Evolutionary conservation across 2,113 vertebrate species (phyloP), one percentile per base, ranked within the genome.

Genomic region (Montifringilla adamsi): DNA sequence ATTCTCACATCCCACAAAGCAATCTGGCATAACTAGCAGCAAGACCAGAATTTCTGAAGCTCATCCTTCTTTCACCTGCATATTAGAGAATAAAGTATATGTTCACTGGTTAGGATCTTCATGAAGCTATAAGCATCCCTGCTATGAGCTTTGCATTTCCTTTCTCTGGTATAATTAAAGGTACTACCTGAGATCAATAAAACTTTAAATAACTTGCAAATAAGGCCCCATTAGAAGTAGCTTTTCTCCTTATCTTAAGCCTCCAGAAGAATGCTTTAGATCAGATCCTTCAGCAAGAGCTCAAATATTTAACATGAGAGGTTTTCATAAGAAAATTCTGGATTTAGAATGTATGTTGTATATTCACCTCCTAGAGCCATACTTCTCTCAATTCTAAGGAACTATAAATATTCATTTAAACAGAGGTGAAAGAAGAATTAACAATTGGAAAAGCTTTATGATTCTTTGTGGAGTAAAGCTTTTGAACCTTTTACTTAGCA

Each of bases 1-100:
- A 76, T 92, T 97, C 93, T 95, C 96, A 97, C 96, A 95, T 97
- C 96, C 96, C 95, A 97, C 96, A 93, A 88, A 82, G 55, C 96
- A 97, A 97, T 96, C 95, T 97, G 95, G 84, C 87, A 94, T 10
- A 94, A 75, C 63, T 90, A 93, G 59, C 84, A 93, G 77, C 46
- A 88, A 83, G 79, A 90, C 18, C 46, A 89, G 79, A 95, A 83
- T 94, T 95, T 95, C 62, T 94, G 62, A 87, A 87, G 70, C 72
- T 91, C 59, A 84, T 82, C 55, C 46, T 84, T 58, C 84, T 72
- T 94, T 82, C 77, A 85, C 59, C 83, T 66, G 78, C 44, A 86
- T 53, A 44, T 84, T 59, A 86, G 58, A 41, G 56, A 87, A 87
- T 72, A 73, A 86, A 84, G 43, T 83, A 10, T 21, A 52, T 15